phyloP scores from a whole-genome alignment of 2,797 vertebrate genomes.

The Limnodromus scolopaceus region DNA sequence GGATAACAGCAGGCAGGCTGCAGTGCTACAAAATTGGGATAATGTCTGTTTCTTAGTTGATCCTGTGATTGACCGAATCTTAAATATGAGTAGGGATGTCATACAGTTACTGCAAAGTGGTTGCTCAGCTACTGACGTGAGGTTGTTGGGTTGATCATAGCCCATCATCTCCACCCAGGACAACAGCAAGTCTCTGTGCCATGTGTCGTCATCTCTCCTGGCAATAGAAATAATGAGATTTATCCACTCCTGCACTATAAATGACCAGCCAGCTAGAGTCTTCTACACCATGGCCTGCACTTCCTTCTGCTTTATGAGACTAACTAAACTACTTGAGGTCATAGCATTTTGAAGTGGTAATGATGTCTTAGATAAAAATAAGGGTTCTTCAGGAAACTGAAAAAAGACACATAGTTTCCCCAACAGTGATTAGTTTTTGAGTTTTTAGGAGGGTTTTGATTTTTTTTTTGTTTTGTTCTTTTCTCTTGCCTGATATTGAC shows the following conservation, averaged over 20 bases:
- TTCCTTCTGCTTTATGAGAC: background rate
- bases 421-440: background rate
- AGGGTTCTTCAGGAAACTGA: background rate
- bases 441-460: background rate
- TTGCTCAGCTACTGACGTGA: background rate
- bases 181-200: background rate
- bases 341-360: background rate
- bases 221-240: background rate
- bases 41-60: background rate
- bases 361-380: conserved; percentile 31
- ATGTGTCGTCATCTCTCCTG: background rate
- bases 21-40: background rate
- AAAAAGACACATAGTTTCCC: conserved; percentile 6
- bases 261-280: background rate
- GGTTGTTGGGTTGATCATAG: background rate
- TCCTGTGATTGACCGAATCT: background rate
- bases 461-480: background rate
- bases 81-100: background rate
- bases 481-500: conserved; percentile 49
- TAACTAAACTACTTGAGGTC: background rate
- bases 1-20: background rate
- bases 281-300: background rate
- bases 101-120: background rate
- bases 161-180: background rate
- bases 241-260: background rate